Conservation (phyloP, 2,888 invertebrate species). For the Chaitophorus viminalis region DNA sequence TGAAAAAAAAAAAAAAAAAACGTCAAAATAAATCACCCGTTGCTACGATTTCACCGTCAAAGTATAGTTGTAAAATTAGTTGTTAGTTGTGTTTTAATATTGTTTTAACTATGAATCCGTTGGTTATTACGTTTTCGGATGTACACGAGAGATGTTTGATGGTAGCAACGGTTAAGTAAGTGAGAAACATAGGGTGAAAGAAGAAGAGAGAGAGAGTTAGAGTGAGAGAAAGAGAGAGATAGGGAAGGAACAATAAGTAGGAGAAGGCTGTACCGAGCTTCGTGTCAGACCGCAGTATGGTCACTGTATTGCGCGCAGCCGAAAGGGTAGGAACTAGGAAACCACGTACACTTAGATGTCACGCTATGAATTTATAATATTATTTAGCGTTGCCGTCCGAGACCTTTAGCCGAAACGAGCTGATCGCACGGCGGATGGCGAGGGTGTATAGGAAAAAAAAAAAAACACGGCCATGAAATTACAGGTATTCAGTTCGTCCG, state of each 20-base stretch:
- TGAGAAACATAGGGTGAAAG: background rate
- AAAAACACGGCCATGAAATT: slow-evolving; percentile 44
- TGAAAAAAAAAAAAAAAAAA: too few species aligned
- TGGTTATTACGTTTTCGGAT: slow-evolving; percentile 6
- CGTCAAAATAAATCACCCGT: too few species aligned
- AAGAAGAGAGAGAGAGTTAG: background rate
- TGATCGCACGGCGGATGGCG: background rate
- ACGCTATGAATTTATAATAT: slow-evolving; percentile 58
- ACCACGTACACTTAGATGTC: slow-evolving; percentile 57
- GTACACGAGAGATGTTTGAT: background rate
- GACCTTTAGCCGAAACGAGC: slow-evolving; percentile 38
- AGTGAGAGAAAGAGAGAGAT: background rate
- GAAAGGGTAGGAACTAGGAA: slow-evolving; percentile 45
- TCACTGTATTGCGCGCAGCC: background rate
- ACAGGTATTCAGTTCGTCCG: slow-evolving; percentile 57
- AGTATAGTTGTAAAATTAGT: too few species aligned
- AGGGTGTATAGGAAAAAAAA: background rate
- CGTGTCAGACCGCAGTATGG: slow-evolving; percentile 56
- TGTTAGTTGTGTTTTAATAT: background rate
- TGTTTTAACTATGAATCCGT: slow-evolving; percentile 4
- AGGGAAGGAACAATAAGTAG: background rate
- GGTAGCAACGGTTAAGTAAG: background rate
- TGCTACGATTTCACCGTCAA: too few species aligned
- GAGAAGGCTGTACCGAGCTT: background rate
- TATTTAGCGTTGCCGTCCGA: slow-evolving; percentile 1